Base-by-base conservation (phyloP, 92 coral and sea anemone species). In the Anthopleura xanthogrammica region DNA sequence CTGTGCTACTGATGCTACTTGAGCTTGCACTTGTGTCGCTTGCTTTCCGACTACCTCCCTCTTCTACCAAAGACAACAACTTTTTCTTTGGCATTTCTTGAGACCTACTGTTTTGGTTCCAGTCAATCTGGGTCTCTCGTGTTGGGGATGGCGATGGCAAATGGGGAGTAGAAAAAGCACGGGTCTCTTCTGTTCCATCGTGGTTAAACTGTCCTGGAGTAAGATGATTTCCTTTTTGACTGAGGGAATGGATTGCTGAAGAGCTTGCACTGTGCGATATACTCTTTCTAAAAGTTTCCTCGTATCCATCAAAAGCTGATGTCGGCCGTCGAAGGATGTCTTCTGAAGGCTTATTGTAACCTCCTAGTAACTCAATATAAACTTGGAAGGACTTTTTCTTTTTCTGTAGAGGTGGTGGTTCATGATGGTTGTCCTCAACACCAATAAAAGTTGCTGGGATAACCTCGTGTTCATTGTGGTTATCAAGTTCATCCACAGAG, bases 331-430 rank as follows among this genome's bases (percentile, higher is more conserved):
- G 85, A 39, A 97, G 88, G 70, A 92, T 88, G 43, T 93, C 99
- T 20, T 94, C 98, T 13, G 95, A 87, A 9, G 99, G 99, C 62
- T 90, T 91, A 76, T 88, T 97, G 82, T 97, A 97, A 75, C 85
- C 84, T 22, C 92, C 95, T 50, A 94, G 89, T 64, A 97, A 90
- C 75, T 97, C 98, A 85, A 97, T 97, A 84, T 97, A 97, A 22
- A 97, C 97, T 82, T 97, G 97, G 73, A 97, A 94, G 39, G 95
- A 80, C 78, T 91, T 89, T 82, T 75, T 94, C 88, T 85, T 93
- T 50, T 77, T 82, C 0, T 93, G 92, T 20, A 77, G 60, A 12
- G 87, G 89, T 16, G 89, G 87, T 4, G 84, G 87, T 82, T 84
- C 91, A 64, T 84, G 65, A 78, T 86, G 89, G 72, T 94, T 91